Evolutionary conservation across 2,888 invertebrate species (phyloP), one percentile per base, ranked within the genome.

Genomic region (Coelopa pilipes): DNA sequence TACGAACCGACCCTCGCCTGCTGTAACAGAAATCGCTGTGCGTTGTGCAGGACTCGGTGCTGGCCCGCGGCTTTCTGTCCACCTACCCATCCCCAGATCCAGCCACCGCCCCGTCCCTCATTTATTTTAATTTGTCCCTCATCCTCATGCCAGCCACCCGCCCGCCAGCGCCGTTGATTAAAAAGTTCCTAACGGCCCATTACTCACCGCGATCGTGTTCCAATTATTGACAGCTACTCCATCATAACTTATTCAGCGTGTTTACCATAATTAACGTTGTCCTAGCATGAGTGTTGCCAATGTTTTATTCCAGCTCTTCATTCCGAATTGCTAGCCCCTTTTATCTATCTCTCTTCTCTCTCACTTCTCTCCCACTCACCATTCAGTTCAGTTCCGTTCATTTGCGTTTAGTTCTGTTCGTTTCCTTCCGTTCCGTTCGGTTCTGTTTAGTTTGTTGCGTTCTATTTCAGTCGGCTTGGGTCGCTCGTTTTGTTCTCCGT

Each of bases 271-370:
- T 62, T 62, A 62, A 62, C 24, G 60, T 24, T 62, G 34, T 59
- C 60, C 60, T 62, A 15, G 69, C 69, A 72, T 68, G 63, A 53
- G 68, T 65, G 63, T 66, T 59, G 59, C 53, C 63, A 34, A 19
- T 66, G 74, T 76, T 17, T 45, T 70, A 69, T 68, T 53, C n/a
- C 53, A 53, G 53, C n/a, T 53, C n/a, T 53, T 74, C 76, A 34
- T 75, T 75, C 75, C 63, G 63, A 55, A 67, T 74, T 63, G 34
- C 73, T 71, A 4, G 15, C 17, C 63, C 63, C 69, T 10, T 75
- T 9, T 71, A 24, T 72, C 49, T 74, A 46, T 68, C 21, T 53
- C 47, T 63, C 12, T 62, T 24, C 9, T 10, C 60, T 62, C 15
- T 24, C n/a, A 34, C 7, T 4, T 34, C 34, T 5, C 12, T 34